A percentile compares a stretch with the other conserved stretches of the same genome.
These are phyloP conservation scores for Ammodramus savannarum DNA, from an alignment of 2,113 vertebrate genomes.

Conservation along the genomic window DNA sequence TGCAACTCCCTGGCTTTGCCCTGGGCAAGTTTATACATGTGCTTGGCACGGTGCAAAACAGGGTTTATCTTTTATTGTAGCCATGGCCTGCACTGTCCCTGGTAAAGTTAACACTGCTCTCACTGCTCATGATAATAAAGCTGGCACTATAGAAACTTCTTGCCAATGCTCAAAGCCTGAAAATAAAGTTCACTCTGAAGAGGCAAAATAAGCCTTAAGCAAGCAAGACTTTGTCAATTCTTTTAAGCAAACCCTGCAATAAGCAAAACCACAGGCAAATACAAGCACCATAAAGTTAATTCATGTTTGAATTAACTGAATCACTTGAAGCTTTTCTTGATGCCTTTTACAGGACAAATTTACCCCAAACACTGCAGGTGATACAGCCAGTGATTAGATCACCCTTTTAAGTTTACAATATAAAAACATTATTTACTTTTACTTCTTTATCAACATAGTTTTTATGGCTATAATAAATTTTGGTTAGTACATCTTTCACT, in stretches of 20 bases:
- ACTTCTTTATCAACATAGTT: neutral
- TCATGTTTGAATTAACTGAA: neutral
- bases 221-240: neutral
- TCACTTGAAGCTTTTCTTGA: neutral
- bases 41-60: neutral
- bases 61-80: neutral
- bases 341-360: neutral
- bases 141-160: neutral
- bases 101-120: slow-evolving; percentile 23
- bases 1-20: slow-evolving; percentile 4
- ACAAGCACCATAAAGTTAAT: neutral
- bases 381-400: neutral
- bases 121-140: slow-evolving; percentile 16
- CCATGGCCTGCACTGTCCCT: neutral
- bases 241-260: neutral
- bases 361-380: neutral
- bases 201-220: neutral
- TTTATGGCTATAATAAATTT: neutral
- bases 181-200: neutral
- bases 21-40: neutral
- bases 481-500: neutral
- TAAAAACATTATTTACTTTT: neutral
- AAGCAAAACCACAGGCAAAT: neutral
- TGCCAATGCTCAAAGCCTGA: neutral
- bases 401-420: neutral